Evolutionary conservation across 2,888 invertebrate genomes (phyloP), one percentile per base, ranked within the genome.

Genomic region (Callimorpha dominula): DNA sequence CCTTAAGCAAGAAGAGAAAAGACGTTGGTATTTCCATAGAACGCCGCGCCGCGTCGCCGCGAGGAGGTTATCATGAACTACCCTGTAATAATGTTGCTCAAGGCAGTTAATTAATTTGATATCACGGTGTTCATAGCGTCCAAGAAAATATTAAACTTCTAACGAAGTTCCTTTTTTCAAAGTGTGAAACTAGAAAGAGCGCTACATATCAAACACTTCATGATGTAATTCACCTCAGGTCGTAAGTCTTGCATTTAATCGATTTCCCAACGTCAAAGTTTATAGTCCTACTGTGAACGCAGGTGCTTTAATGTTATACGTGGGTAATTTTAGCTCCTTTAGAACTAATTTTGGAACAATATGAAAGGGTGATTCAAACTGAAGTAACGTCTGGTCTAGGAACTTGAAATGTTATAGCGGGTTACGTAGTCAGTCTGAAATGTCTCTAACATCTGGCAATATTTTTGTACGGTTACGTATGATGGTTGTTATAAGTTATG

Each of bases 321-420:
- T 43, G 75, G 68, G 70, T 76, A 76, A 80, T 74, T 84, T 78
- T 83, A 80, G 82, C 77, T 64, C 67, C 69, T 65, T 43, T 42
- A 40, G 60, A 70, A 65, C 79, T 83, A 84, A 84, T 80, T 82
- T 73, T 80, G 75, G 82, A 83, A 78, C 82, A 77, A 71, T 82
- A 78, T 73, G 81, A 70, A 72, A 71, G 60, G 72, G 75, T 82
- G 82, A 81, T 78, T 83, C 80, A 83, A 77, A 70, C 72, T 65
- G 74, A 73, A 31, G 68, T 52, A 68, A 64, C 70, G 73, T 77
- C 77, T 82, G 74, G 76, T 66, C 68, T 77, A 74, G 62, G 68
- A 68, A 70, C n/a, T 52, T 78, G 69, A 70, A 78, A 75, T 70
- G 70, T 71, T 70, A 50, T 57, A 70, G 65, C 50, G 8, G 49